Percentiles rank a stretch among this genome's conserved stretches.
Conservation (phyloP, 1,140 invertebrate species). For the Mercenaria mercenaria region DNA sequence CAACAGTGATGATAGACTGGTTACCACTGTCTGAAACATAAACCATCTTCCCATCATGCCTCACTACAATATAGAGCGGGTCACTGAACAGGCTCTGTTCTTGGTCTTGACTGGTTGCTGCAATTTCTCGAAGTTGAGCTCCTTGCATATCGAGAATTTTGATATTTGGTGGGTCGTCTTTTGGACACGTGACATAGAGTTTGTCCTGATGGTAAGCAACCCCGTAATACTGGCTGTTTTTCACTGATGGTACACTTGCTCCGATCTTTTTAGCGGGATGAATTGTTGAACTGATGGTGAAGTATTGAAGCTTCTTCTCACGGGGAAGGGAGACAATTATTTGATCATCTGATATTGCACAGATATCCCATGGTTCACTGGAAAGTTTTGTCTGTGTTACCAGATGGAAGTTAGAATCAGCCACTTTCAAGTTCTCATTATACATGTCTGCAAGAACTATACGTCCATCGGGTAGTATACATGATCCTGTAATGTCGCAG, state of each 20-base stretch:
- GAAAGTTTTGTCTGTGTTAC: slow-evolving; percentile 62
- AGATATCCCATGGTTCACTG: slow-evolving; percentile 54
- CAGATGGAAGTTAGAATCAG: slow-evolving; percentile 26
- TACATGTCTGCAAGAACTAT: slow-evolving; percentile 58
- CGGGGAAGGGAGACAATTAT: slow-evolving; percentile 26
- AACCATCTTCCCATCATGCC: slow-evolving; percentile 39
- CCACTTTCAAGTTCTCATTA: slow-evolving; percentile 54
- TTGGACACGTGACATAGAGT: slow-evolving; percentile 61
- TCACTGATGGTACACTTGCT: neutral
- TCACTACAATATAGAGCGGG: slow-evolving; percentile 53
- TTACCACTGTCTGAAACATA: slow-evolving; percentile 63
- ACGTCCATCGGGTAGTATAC: slow-evolving; percentile 40
- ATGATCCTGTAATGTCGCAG: slow-evolving; percentile 49
- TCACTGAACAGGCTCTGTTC: slow-evolving; percentile 54
- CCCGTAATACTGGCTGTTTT: slow-evolving; percentile 57
- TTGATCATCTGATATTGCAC: slow-evolving; percentile 33
- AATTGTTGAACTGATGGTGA: slow-evolving; percentile 50
- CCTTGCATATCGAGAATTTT: slow-evolving; percentile 58
- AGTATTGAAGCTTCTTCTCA: slow-evolving; percentile 61
- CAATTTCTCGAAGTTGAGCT: slow-evolving; percentile 15
- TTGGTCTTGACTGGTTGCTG: slow-evolving; percentile 34
- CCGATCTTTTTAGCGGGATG: slow-evolving; percentile 53
- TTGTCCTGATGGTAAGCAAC: slow-evolving; percentile 32
- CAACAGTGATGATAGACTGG: slow-evolving; percentile 39
- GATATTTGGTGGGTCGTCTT: slow-evolving; percentile 44